These are phyloP conservation scores for Sesia apiformis DNA, from an alignment of 2,888 invertebrate species.

Conservation along the genomic window DNA sequence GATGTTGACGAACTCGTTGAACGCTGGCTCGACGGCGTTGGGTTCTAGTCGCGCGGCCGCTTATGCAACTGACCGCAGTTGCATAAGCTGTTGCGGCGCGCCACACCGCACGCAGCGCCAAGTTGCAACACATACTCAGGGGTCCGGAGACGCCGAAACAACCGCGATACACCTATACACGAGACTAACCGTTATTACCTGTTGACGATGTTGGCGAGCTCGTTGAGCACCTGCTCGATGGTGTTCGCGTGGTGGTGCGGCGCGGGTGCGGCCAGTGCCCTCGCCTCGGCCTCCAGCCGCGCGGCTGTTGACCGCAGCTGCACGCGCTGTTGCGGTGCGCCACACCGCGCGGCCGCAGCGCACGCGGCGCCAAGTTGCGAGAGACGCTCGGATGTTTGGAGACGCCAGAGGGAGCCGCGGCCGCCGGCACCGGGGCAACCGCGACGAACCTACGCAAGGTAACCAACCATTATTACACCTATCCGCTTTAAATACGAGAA, in stretches of 20 bases:
- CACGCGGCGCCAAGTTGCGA: slow-evolving; percentile 88
- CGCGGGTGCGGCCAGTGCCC: slow-evolving; percentile 54
- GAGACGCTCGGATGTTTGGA: slow-evolving; percentile 66
- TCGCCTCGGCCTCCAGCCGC: slow-evolving; percentile 50
- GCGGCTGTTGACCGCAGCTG: slow-evolving; percentile 80
- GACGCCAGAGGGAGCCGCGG: slow-evolving; percentile 59
- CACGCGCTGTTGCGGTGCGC: slow-evolving; percentile 88
- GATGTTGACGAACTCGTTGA: neutral
- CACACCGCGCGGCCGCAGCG: slow-evolving; percentile 87
- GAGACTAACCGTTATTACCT: slow-evolving; percentile 43
- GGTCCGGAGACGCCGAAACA: slow-evolving; percentile 49
- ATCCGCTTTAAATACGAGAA: no score
- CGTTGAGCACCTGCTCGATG: slow-evolving; percentile 77
- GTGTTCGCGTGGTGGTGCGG: slow-evolving; percentile 80
- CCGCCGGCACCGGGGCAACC: slow-evolving; percentile 33
- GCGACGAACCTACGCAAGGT: slow-evolving; percentile 39
- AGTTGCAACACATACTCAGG: slow-evolving; percentile 79
- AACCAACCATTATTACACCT: no score
- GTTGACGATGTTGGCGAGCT: slow-evolving; percentile 84
- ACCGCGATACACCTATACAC: slow-evolving; percentile 45
- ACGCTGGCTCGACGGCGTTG: neutral
- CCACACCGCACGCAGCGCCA: slow-evolving; percentile 92
- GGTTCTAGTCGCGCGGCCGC: slow-evolving; percentile 34
- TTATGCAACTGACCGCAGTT: slow-evolving; percentile 88
- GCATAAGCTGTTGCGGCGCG: slow-evolving; percentile 87